phyloP scores from a whole-genome alignment of 2,888 invertebrate genomes.

The Elysia crispata region DNA sequence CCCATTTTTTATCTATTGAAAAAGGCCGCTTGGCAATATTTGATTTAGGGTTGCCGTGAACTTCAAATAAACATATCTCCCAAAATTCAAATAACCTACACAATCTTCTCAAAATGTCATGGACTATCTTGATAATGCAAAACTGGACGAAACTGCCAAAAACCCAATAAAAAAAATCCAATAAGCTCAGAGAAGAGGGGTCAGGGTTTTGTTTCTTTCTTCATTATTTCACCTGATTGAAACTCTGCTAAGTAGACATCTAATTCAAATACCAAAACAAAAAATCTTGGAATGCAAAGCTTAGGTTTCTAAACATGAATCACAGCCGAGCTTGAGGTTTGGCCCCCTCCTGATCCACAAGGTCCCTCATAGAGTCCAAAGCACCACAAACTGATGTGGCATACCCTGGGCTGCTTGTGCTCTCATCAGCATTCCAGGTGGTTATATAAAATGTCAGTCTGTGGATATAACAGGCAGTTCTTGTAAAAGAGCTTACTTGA shows the following conservation, averaged over 20 bases:
- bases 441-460: slow-evolving; percentile 52
- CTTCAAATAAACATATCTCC: no score
- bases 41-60: no score
- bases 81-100: no score
- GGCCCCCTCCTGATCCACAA: slow-evolving; percentile 47
- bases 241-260: neutral
- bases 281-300: neutral
- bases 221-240: neutral
- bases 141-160: no score
- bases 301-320: neutral
- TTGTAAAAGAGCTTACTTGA: neutral
- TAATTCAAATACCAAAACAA: neutral
- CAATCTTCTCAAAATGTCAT: no score
- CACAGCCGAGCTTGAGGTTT: slow-evolving; percentile 31
- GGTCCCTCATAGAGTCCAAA: slow-evolving; percentile 56
- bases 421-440: slow-evolving; percentile 60
- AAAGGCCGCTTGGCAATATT: no score
- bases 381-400: slow-evolving; percentile 53
- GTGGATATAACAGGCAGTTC: neutral
- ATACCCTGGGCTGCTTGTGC: slow-evolving; percentile 60
- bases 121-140: no score
- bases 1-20: no score
- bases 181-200: no score
- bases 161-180: no score
- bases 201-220: no score